Evolutionary conservation across 2,888 invertebrate species (phyloP).

Genomic region (Latheticus oryzae): DNA sequence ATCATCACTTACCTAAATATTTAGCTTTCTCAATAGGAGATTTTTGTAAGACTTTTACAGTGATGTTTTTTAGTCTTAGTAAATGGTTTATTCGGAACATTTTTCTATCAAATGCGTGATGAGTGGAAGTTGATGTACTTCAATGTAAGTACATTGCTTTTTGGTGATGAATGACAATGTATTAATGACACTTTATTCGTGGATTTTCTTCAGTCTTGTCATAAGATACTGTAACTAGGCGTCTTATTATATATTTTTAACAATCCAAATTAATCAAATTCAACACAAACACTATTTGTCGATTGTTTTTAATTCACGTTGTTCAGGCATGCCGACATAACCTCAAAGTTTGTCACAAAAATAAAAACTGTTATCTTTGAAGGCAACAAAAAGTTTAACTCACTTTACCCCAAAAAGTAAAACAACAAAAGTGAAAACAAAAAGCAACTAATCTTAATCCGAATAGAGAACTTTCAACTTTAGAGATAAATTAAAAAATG

Average conservation of each 20-base stretch:
- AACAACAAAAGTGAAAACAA: no score
- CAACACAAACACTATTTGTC: constrained; percentile 1
- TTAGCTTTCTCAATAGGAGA: constrained; percentile 12
- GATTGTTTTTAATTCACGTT: constrained; percentile 17
- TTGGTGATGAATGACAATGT: constrained; percentile 14
- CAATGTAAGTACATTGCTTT: constrained; percentile 19
- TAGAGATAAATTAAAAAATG: no score
- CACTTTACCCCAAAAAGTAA: no score
- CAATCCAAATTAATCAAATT: constrained; percentile 1
- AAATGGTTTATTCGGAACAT: constrained; percentile 30
- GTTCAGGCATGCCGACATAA: constrained; percentile 13
- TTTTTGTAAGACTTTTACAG: constrained; percentile 11
- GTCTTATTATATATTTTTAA: constrained; percentile 2
- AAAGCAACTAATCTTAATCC: no score
- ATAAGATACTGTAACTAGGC: constrained; percentile 18
- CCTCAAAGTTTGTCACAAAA: constrained; percentile 18
- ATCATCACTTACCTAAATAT: constrained; percentile 17
- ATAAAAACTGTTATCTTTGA: no score
- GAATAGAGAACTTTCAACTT: no score
- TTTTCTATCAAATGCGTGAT: constrained; percentile 6
- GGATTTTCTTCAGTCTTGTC: constrained; percentile 13
- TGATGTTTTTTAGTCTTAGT: constrained; percentile 19
- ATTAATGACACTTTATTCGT: constrained; percentile 20
- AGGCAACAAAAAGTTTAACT: no score
- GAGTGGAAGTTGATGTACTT: constrained; percentile 3